These are phyloP conservation scores for Drosophila buzzatii DNA, from an alignment of 2,888 invertebrate genomes.

Conservation along the genomic window DNA sequence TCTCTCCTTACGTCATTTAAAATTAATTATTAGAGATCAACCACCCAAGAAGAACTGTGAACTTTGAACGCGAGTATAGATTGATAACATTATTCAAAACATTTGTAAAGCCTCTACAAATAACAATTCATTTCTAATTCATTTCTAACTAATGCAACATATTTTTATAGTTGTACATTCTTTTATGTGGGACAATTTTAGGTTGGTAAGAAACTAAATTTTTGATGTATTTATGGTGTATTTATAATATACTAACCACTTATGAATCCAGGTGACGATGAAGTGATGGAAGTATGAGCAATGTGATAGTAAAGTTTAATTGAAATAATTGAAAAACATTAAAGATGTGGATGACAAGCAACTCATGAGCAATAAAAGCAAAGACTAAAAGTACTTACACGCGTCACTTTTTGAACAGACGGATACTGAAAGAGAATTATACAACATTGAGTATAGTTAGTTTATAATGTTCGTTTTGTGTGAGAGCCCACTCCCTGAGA, in stretches of 20 bases:
- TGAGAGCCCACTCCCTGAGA: not conserved
- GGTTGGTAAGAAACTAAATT: not conserved
- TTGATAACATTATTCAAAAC: no score
- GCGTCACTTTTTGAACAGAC: slow-evolving; percentile 71
- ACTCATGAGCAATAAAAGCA: slow-evolving; percentile 8
- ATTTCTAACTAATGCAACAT: not conserved
- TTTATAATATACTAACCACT: slow-evolving; percentile 67
- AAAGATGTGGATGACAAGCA: slow-evolving; percentile 53
- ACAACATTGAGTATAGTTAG: slow-evolving; percentile 37
- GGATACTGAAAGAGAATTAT: slow-evolving; percentile 77
- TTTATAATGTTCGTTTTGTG: slow-evolving; percentile 6
- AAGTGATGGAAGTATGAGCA: slow-evolving; percentile 57
- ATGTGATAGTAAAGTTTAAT: slow-evolving; percentile 47
- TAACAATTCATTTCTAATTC: not conserved
- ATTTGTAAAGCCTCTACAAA: no score
- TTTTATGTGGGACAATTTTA: not conserved
- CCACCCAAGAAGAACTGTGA: no score
- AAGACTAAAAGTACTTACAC: slow-evolving; percentile 70
- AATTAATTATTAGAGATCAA: not conserved
- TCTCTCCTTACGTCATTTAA: no score
- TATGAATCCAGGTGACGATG: slow-evolving; percentile 61
- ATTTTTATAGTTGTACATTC: not conserved
- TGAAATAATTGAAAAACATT: slow-evolving; percentile 47
- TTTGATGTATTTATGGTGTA: slow-evolving; percentile 14
- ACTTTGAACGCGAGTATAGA: no score